Evolutionary conservation across 1,140 invertebrate genomes (phyloP), one percentile per base, ranked within the genome.

Genomic region (Drosophila eugracilis): DNA sequence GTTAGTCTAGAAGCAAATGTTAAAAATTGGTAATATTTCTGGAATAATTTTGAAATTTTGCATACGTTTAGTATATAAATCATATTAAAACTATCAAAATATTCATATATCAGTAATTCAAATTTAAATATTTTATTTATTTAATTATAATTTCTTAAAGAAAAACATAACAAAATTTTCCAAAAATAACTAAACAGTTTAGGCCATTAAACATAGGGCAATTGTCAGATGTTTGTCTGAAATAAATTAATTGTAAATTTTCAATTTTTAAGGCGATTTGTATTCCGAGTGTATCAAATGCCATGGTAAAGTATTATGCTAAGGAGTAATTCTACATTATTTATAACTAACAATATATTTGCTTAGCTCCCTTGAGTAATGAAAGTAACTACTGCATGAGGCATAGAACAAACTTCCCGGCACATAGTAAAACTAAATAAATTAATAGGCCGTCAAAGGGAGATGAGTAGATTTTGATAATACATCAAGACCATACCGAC

Each of bases 391-490:
- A 22, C 26, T 15, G 19, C 45, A 44, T 44, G 41, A 44, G 26
- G 45, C 52, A 69, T 26, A 59, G 14, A 26, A 19, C 39, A 24
- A 24, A 44, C 41, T 5, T 34, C 39, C 21, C 19, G 32, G 42
- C 28, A 50, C 42, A 57, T 26, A 59, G 55, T 24, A 55, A 26
- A 65, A 15, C 15, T 41, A 53, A 30, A 57, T 39, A 72, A 34
- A 58, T 72, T 21, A 57, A 39, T 39, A 60, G 50, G 57, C n/a
- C 9, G 36, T 24, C 15, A 32, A 19, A 30, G 36, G 62, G 22
- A 32, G 45, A 62, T 32, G 28, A 66, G 36, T 52, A 67, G 60
- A 67, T 67, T 67, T 67, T 67, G 60, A 67, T 67, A 67, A 67
- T 67, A 66, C 49, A 50, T 67, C 63, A 67, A 67, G 63, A 41